Conservation (phyloP, 2,113 vertebrate genomes). For the Isichthys henryi region DNA sequence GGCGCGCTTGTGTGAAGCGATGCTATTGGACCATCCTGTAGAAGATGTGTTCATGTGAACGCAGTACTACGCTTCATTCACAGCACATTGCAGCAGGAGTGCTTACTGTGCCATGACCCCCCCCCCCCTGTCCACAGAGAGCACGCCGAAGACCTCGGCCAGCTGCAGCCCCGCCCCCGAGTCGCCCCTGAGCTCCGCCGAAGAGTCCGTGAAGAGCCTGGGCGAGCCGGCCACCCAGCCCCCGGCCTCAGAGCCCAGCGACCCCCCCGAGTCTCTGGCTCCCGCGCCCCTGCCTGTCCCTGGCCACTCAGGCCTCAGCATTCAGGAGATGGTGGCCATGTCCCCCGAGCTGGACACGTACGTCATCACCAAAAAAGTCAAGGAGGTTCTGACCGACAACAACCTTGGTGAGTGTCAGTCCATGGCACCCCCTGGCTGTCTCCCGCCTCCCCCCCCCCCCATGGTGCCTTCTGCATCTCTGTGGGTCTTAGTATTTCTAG, state of each 20-base stretch:
- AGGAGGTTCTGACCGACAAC: constrained; percentile 84
- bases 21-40: neutral
- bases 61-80: neutral
- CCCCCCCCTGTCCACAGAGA: constrained; percentile 55
- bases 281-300: constrained; percentile 65
- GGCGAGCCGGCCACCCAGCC: constrained; percentile 66
- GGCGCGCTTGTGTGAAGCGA: neutral
- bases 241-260: constrained; percentile 61
- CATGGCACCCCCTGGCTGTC: neutral
- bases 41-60: neutral
- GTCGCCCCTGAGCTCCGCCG: constrained; percentile 75
- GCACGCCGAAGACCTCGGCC: constrained; percentile 81
- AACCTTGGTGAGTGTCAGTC: constrained; percentile 70
- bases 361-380: constrained; percentile 81
- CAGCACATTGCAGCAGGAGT: neutral
- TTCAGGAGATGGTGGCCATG: constrained; percentile 79
- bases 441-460: neutral
- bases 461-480: neutral
- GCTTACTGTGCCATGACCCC: neutral
- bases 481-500: neutral
- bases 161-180: constrained; percentile 81
- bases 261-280: constrained; percentile 65
- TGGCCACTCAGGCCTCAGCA: constrained; percentile 74
- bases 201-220: constrained; percentile 76
- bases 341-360: constrained; percentile 83